Base-by-base conservation (phyloP, 2,888 invertebrate species). In the Tillus elongatus region DNA sequence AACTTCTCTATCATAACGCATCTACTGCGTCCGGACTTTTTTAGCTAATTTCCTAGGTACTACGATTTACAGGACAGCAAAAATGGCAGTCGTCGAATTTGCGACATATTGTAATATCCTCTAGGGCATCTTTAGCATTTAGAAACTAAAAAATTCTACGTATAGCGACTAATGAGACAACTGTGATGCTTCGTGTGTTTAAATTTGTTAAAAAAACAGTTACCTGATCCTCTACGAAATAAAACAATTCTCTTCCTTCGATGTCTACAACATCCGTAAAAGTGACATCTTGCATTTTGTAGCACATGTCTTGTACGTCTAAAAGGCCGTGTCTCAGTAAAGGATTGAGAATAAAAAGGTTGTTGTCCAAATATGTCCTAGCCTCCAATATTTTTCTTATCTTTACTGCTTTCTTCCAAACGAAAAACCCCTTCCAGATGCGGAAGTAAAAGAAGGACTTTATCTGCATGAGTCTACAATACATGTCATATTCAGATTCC, bases 401-500 rank as follows among this genome's bases (percentile, higher is more conserved):
- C 30, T 4, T 8, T 6, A 42, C 39, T 39, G 39, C 15, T 35
- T 52, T 55, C 2, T 55, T 42, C 59, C 59, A 59, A 1, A 56
- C 51, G 35, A 53, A 53, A 30, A 59, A 58, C 2, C 55, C 55
- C 64, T 90, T 85, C 83, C 84, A 84, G 41, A 74, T 69, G 9
- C 80, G 73, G 54, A 79, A 85, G 15, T 74, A 66, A 30, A 67
- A 71, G 57, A 85, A 84, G 31, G 77, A 74, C 46, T 75, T 78
- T 30, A 84, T 80, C 70, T 77, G 74, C 44, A 80, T 79, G n/a
- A 91, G 69, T 56, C 82, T 73, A 27, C 79, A 72, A 56, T 85
- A 90, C 60, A 78, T 78, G n/a, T 74, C 74, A 53, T 86, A 89
- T 57, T 90, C 89, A 40, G 76, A 75, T 57, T 86, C 83, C 89